Base-by-base conservation (phyloP, 2,113 vertebrate species). In the Neoarius graeffei region DNA sequence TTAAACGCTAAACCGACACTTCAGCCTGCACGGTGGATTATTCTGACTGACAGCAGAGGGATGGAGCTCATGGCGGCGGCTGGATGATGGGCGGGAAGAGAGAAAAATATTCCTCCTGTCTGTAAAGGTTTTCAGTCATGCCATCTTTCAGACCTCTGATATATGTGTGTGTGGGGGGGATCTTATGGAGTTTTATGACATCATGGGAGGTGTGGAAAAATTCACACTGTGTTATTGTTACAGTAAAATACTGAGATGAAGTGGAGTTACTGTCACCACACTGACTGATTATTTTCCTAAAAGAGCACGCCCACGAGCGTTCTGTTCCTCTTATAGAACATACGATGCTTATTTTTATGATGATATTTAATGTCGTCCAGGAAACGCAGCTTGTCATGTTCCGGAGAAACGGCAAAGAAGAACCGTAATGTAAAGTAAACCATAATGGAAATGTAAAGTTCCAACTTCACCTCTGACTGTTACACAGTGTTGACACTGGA, bases 11-110 rank as follows among this genome's bases (percentile, higher is more conserved):
- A 71, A 84, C 10, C 19, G 27, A 14, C 80, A 82, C 80, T 82
- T 42, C 30, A 62, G 30, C 57, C 50, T 2, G 48, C 66, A 7
- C 9, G 50, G 15, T 5, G 52, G 66, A 20, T 84, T 84, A 84
- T 84, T 54, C 83, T 35, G 66, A 85, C 3, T 85, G 83, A 59
- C 83, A 73, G 83, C 67, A 25, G 67, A 42, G 83, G 3, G 83
- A 74, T 25, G 66, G 30, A 56, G 52, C 67, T 73, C 25, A 85
- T 27, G 2, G 64, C 20, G n/a, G 42, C 8, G 7, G 17, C 48
- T 30, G 82, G 48, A 50, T 67, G 82, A 57, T 50, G 42, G 82
- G 17, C 4, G 19, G 67, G 52, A 25, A 23, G 48, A 69, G 27
- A 42, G n/a, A 30, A 10, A 73, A 25, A 62, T 48, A 82, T 62